Base-by-base conservation (phyloP, 92 coral and sea anemone species). In the Siderastrea siderea region DNA sequence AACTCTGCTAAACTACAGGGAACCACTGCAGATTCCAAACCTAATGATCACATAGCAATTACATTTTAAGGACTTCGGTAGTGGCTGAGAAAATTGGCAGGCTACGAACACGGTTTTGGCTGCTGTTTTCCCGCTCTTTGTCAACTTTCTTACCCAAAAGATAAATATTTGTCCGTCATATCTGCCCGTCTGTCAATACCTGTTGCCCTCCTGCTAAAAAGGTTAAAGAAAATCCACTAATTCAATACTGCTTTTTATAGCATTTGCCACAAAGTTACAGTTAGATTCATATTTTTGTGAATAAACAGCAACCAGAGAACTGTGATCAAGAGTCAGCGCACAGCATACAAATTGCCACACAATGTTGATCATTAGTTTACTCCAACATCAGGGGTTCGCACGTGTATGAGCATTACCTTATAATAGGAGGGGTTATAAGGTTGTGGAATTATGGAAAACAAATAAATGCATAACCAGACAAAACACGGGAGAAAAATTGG, bases 31-130 rank as follows among this genome's bases (percentile, higher is more conserved):
- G 11, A 38, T 38, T 68, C 10, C 7, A 43, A 43, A 68, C 47
- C 10, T 13, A 60, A 60, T 53, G 7, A 68, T 15, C 26, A 4
- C 3, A n/a, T 14, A 12, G 75, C 48, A 16, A 47, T 16, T 13
- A 50, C 57, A 74, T 54, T 74, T 74, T 47, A 74, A 74, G 78
- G 78, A 63, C 63, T 17, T 53, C 15, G 48, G 47, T 71, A 71
- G 54, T 4, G 43, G 10, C 2, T 47, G 5, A 71, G 12, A 2
- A 71, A 13, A 14, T 67, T 12, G 2, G 66, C 66, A 67, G 71
- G 71, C 71, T 67, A 67, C 9, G 49, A 45, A 9, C 71, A 67
- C 13, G 71, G 43, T 67, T 67, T 67, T 17, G 14, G 43, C 51
- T 38, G 78, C 78, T 74, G 47, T 8, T 4, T 52, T 74, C 78